Evolutionary conservation across 2,113 vertebrate species (phyloP), one percentile per base, ranked within the genome.

Genomic region (Pycnonotus jocosus): DNA sequence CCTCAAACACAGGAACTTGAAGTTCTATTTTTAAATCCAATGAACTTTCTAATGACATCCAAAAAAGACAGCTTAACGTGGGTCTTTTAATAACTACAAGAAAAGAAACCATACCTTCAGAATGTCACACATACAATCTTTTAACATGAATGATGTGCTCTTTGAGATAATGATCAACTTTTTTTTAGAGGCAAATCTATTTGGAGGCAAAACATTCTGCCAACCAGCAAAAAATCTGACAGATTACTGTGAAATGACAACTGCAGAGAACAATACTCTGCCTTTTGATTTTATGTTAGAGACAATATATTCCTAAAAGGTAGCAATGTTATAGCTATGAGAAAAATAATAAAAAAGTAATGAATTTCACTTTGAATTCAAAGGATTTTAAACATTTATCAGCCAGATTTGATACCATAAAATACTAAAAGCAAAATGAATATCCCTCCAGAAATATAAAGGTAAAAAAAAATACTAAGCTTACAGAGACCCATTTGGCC

Each of bases 1-100:
- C 88, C 64, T 61, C 42, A 65, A 88, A 77, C 42, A 65, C 38
- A 80, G 38, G 18, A 74, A 50, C 57, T 87, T 80, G 24, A 74
- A 42, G 86, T 82, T 33, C 71, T 71, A 69, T 94, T 91, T 95
- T 94, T 85, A 93, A 92, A 71, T 57, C 66, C 70, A 93, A 84
- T 33, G 37, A 94, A 92, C 28, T 91, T 61, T 60, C 81, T 57
- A 81, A 62, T 28, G 57, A 17, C 5, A 84, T 6, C 37, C 45
- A 71, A 81, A 91, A 91, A 83, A 35, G 24, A 57, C 40, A 56
- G 61, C 70, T 91, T 73, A 82, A 77, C 1, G 4, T 12, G 6
- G 9, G 50, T 91, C 33, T 93, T 86, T 91, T 90, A 91, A 82
- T 81, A 85, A 62, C 48, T 88, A 51, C 10, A 54, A 15, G 83